Percentiles rank a stretch among this genome's conserved stretches.
Evolutionary conservation across 2,888 invertebrate genomes (phyloP).

Genomic region (Polyommatus icarus): DNA sequence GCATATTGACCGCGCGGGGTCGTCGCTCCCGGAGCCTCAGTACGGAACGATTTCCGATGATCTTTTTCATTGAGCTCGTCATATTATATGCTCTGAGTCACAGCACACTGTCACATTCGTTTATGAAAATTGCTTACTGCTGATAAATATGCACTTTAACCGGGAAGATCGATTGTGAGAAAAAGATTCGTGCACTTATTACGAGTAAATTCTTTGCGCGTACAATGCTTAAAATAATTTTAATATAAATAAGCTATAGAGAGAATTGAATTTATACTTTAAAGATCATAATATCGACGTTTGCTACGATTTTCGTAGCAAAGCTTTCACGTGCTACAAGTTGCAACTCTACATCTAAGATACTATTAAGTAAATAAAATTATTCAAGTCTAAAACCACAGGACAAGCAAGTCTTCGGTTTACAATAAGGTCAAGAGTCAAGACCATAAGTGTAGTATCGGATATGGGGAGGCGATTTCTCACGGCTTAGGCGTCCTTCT

Average conservation of each 20-base stretch:
- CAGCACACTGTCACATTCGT: constrained; percentile 40
- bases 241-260: no score
- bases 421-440: constrained; percentile 8
- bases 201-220: no score
- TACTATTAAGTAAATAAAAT: background rate
- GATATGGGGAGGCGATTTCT: constrained; percentile 46
- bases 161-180: constrained; percentile 15
- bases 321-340: background rate
- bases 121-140: constrained; percentile 36
- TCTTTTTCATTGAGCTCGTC: constrained; percentile 66
- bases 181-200: background rate
- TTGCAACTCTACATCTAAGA: background rate
- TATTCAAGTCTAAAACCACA: background rate
- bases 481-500: constrained; percentile 69
- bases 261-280: no score
- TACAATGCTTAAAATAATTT: no score
- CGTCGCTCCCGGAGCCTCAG: constrained; percentile 75
- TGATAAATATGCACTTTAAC: constrained; percentile 1
- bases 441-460: constrained; percentile 11
- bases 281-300: no score
- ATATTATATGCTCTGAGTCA: constrained; percentile 50
- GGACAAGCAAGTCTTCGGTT: background rate
- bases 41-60: constrained; percentile 67
- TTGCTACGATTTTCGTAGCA: background rate
- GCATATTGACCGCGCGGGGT: constrained; percentile 49